Conservation (phyloP, 2,888 invertebrate genomes). For the Cremastinae sp. region DNA sequence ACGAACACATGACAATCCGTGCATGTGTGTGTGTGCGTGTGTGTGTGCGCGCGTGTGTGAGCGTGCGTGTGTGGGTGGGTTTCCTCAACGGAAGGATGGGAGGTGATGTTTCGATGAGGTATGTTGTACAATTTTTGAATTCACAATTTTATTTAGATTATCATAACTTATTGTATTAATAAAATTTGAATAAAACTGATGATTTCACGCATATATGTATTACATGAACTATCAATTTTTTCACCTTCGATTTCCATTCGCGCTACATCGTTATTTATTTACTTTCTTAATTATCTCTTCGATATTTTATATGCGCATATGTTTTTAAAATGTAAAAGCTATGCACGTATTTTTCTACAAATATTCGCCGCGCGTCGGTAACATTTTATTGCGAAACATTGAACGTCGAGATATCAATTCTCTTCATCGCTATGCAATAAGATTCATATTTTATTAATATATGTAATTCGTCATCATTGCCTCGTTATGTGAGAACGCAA, state of each 20-base stretch:
- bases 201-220: too few species aligned
- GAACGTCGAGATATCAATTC: neutral
- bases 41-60: too few species aligned
- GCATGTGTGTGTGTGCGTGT: too few species aligned
- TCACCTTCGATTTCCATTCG: slow-evolving; percentile 1
- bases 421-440: neutral
- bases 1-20: neutral
- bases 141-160: neutral
- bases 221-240: slow-evolving; percentile 25
- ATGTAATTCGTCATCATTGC: slow-evolving; percentile 5
- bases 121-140: too few species aligned
- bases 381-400: slow-evolving; percentile 11
- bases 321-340: slow-evolving; percentile 21
- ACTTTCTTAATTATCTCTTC: neutral
- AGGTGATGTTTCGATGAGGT: too few species aligned
- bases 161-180: slow-evolving; percentile 24
- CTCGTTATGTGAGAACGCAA: neutral
- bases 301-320: neutral
- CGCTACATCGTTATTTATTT: slow-evolving; percentile 18
- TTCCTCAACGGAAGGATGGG: too few species aligned
- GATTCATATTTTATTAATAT: slow-evolving; percentile 9
- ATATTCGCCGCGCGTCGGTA: too few species aligned
- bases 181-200: slow-evolving; percentile 31
- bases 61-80: too few species aligned
- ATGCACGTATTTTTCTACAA: slow-evolving; percentile 14